These are phyloP conservation scores for Plecotus auritus DNA, from an alignment of 2,113 vertebrate genomes.

Conservation along the genomic window DNA sequence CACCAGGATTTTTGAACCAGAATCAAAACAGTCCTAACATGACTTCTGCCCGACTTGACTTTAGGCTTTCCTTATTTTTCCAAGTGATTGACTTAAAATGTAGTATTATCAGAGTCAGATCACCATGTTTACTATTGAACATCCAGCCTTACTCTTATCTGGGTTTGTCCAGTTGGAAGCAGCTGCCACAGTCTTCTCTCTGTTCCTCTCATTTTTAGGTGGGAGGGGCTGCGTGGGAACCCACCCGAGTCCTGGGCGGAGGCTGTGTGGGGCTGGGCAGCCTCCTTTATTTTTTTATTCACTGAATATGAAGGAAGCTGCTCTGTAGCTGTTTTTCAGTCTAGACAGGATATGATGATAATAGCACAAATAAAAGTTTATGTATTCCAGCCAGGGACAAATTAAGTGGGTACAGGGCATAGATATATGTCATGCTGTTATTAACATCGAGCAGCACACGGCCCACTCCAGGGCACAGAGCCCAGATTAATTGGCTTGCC, in stretches of 20 bases:
- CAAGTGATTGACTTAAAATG: constrained; percentile 51
- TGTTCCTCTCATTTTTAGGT: not conserved
- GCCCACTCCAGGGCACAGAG: constrained; percentile 31
- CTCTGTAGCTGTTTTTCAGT: constrained; percentile 62
- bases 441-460: not conserved
- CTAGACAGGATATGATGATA: constrained; percentile 75
- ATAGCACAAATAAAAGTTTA: constrained; percentile 58
- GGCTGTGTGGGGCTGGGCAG: not conserved
- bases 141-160: constrained; percentile 56
- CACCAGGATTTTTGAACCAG: constrained; percentile 70
- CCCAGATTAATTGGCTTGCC: constrained; percentile 49
- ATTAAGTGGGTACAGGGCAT: constrained; percentile 42
- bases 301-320: not conserved
- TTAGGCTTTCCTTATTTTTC: constrained; percentile 31
- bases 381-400: constrained; percentile 64
- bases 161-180: constrained; percentile 57
- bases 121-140: constrained; percentile 45
- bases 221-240: not conserved
- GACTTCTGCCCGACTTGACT: constrained; percentile 64
- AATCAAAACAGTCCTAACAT: constrained; percentile 67
- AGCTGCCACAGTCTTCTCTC: not conserved
- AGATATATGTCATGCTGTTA: constrained; percentile 44
- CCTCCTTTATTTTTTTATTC: constrained; percentile 34
- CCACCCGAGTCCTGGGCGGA: not conserved
- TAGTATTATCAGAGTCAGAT: constrained; percentile 36